Conservation (phyloP, 2,113 vertebrate species). For the Cyanoramphus novaezelandiae region DNA sequence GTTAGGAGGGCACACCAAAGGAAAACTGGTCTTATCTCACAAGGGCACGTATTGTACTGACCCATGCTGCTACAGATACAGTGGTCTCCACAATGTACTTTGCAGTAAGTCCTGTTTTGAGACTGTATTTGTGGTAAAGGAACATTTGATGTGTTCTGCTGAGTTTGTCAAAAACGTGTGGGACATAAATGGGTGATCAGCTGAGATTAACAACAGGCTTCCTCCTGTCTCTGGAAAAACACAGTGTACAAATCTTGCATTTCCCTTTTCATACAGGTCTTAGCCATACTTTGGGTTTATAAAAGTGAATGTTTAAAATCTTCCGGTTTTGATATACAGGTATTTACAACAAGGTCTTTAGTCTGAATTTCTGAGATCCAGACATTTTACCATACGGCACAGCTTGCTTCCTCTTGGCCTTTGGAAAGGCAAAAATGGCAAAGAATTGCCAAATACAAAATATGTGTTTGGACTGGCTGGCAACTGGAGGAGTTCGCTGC, state of each 20-base stretch:
- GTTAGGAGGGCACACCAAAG: neutral
- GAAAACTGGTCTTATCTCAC: neutral
- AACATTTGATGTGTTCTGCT: neutral
- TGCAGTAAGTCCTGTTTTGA: neutral
- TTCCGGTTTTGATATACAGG: neutral
- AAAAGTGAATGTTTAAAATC: neutral
- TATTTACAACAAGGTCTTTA: neutral
- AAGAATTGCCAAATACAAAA: neutral
- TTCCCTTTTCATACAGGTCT: neutral
- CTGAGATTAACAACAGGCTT: neutral
- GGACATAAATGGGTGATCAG: neutral
- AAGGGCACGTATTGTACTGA: neutral
- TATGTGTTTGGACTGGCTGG: accelerated
- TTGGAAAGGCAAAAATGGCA: neutral
- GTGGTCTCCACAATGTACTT: neutral
- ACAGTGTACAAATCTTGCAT: neutral
- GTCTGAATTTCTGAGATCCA: neutral
- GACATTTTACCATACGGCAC: neutral
- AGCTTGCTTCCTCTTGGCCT: neutral
- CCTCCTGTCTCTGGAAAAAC: neutral
- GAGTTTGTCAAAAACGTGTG: neutral
- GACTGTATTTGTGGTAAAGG: neutral
- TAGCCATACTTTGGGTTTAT: neutral
- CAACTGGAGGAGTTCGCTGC: accelerated
- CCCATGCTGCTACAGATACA: neutral